Base-by-base conservation (phyloP, 1,140 invertebrate species). In the Cotesia chilonis region DNA sequence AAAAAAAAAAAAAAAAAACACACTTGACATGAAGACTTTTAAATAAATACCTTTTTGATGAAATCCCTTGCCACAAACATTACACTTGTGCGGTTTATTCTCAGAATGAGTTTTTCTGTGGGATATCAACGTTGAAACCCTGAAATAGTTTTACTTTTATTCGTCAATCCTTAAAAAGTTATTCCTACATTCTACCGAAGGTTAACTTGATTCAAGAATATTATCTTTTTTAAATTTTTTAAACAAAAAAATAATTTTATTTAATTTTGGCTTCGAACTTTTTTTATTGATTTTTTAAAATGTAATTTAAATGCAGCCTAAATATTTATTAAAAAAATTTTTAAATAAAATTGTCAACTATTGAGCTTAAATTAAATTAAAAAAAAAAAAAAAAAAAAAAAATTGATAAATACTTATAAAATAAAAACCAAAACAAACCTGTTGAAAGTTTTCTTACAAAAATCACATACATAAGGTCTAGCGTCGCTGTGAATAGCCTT, bases 391-490 rank as follows among this genome's bases (percentile, higher is more conserved):
- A 17, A 17, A 17, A 17, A 17, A 17, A 17, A 14, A 14, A 14
- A 14, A 17, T 17, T 17, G 28, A 28, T 28, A 28, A 28, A 28
- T 28, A 28, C 28, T 28, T 28, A 28, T 28, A 20, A 6, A 63
- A 63, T 10, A 63, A 35, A 63, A 28, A 6, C 2, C 0, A 38
- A 35, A 74, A 70, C 75, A 72, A 75, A 87, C 86, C 86, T 89
- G 81, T 93, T 93, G 82, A 94, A 94, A 9, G 91, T 92, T 83
- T 94, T 93, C 77, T 90, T 89, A 83, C 92, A 94, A 38, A 92
- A 89, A 81, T 92, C 91, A 77, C 92, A 93, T 52, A 91, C 87
- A 79, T 92, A 93, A 7, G 92, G 92, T 37, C 91, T 85, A 52
- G 90, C 91, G 51, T 90, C 88, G 20, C 91, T 92, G 78, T 93